Evolutionary conservation across 2,113 vertebrate species (phyloP), one percentile per base, ranked within the genome.

Genomic region (Pituophis catenifer): DNA sequence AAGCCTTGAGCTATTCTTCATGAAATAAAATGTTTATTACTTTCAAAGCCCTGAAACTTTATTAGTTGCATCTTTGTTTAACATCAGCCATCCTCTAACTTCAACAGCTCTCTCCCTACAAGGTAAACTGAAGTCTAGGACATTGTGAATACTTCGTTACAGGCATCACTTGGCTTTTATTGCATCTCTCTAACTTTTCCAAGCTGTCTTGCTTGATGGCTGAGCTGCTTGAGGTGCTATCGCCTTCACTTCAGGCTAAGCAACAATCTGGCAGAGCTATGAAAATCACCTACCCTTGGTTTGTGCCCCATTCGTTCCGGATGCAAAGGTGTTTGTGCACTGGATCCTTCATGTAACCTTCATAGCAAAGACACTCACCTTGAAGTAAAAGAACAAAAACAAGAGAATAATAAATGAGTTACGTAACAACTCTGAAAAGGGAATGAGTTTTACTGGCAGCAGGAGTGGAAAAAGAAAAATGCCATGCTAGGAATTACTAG

Each of bases 311-410:
- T 95, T 99, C 99, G 0, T 99, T 99, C 90, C 99, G 98, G 97
- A 99, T 99, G 97, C 99, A 99, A 91, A 99, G 99, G 87, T 99
- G 99, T 95, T 99, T 99, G 94, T 99, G 99, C 29, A 99, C 99
- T 0, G 99, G 99, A 94, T 99, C 99, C 96, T 98, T 99, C 99
- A 99, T 99, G 96, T 99, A 99, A 48, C 99, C 99, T 91, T 99
- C 99, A 0, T 99, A 98, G 97, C 99, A 99, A 92, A 99, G 98
- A 92, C 99, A 99, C 86, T 99, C 99, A 92, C 99, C 99, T 99
- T 93, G 1, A 92, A 96, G 95, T 92, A 88, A 92, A 44, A 93
- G 23, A 12, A 54, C 52, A 62, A 90, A n/a, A 90, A 90, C 7
- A 26, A 75, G 48, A 54, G 85, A 85, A 52, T 52, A 52, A 53